These are phyloP conservation scores for Chymomyza caudatula DNA, from an alignment of 2,888 invertebrate species.

Conservation along the genomic window DNA sequence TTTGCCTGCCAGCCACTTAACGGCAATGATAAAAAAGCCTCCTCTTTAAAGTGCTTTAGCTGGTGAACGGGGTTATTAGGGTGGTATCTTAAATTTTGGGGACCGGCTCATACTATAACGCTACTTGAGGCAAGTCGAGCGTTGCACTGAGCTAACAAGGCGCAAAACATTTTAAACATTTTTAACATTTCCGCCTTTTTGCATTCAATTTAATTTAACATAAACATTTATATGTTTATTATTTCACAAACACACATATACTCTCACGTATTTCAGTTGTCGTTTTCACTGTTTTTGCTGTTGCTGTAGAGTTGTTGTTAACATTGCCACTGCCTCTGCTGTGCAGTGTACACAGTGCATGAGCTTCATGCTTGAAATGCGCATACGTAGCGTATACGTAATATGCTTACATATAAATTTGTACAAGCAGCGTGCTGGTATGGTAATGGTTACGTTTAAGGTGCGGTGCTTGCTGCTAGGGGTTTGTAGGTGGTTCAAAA, in stretches of 20 bases:
- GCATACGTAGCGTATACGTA: slow-evolving; percentile 66
- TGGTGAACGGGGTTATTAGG: background rate
- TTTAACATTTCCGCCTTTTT: slow-evolving; percentile 68
- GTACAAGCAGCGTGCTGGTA: background rate
- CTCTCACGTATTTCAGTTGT: too few species aligned
- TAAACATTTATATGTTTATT: slow-evolving; percentile 68
- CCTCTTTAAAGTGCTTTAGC: background rate
- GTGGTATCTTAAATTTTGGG: slow-evolving; percentile 47
- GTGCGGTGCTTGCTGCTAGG: background rate
- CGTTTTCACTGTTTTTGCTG: background rate
- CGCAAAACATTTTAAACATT: slow-evolving; percentile 61
- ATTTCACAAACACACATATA: slow-evolving; percentile 41
- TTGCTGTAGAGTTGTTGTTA: slow-evolving; percentile 12
- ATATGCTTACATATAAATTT: slow-evolving; percentile 21
- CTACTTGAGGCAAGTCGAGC: slow-evolving; percentile 36
- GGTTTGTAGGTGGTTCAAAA: background rate
- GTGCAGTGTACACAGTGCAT: slow-evolving; percentile 67
- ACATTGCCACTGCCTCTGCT: slow-evolving; percentile 37
- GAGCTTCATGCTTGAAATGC: slow-evolving; percentile 67
- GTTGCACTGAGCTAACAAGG: slow-evolving; percentile 50
- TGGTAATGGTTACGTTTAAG: slow-evolving; percentile 2
- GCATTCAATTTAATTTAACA: slow-evolving; percentile 70
- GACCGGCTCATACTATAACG: background rate
- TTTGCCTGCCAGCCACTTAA: slow-evolving; percentile 46
- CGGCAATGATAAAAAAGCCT: slow-evolving; percentile 28